Conservation (phyloP, 2,113 vertebrate species). For the Macrotus californicus region DNA sequence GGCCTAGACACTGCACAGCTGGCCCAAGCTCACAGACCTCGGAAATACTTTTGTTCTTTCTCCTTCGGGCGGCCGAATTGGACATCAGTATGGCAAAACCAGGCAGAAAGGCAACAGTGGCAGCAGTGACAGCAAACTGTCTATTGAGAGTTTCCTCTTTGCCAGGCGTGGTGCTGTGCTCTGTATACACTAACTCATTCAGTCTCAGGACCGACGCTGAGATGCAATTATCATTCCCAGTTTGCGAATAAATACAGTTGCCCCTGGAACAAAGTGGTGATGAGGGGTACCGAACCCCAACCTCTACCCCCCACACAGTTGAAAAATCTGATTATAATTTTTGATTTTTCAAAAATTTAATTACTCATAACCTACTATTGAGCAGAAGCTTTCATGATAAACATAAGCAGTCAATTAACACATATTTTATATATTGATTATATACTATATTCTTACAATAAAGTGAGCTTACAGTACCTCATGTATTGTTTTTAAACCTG, state of each 20-base stretch:
- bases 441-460: background rate
- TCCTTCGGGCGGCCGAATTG: background rate
- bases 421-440: background rate
- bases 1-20: background rate
- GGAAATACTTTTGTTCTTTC: background rate
- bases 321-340: background rate
- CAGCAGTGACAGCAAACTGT: background rate
- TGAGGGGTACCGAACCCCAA: background rate
- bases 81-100: background rate
- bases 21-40: background rate
- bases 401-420: background rate
- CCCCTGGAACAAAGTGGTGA: background rate
- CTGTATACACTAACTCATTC: background rate
- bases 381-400: background rate
- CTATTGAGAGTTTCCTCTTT: background rate
- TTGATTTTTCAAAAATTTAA: background rate
- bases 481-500: background rate
- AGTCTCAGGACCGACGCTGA: background rate
- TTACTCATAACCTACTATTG: background rate
- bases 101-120: background rate
- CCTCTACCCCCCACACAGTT: background rate
- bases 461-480: no score
- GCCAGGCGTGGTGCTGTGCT: background rate
- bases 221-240: background rate
- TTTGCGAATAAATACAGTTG: background rate